A percentile compares a stretch with the other conserved stretches of the same genome.
These are phyloP conservation scores for Agrotis clavis DNA, from an alignment of 2,888 invertebrate species.

Conservation along the genomic window DNA sequence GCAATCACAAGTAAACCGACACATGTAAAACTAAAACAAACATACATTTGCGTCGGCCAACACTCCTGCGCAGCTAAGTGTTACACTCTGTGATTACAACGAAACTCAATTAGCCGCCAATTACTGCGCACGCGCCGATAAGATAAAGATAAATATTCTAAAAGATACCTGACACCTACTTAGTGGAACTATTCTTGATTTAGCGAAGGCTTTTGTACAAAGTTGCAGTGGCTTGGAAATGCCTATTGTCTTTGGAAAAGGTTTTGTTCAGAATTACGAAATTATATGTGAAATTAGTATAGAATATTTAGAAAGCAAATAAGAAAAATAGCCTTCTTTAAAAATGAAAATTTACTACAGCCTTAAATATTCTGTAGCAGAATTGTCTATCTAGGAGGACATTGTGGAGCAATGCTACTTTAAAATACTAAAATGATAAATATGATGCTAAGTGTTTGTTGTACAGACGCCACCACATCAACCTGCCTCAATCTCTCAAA, in stretches of 20 bases:
- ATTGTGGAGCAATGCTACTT: no score
- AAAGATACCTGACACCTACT: slow-evolving; percentile 84
- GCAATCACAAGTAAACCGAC: slow-evolving; percentile 53
- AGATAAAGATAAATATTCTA: slow-evolving; percentile 84
- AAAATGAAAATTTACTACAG: not conserved
- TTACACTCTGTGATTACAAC: slow-evolving; percentile 83
- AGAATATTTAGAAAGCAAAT: no score
- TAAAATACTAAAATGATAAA: no score
- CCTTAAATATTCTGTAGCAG: no score
- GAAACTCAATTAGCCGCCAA: slow-evolving; percentile 88
- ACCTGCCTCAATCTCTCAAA: no score
- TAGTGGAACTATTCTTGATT: slow-evolving; percentile 66
- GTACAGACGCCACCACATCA: no score
- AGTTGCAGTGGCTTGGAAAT: slow-evolving; percentile 26
- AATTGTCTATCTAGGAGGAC: no score
- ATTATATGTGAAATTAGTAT: no score
- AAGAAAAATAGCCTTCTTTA: not conserved
- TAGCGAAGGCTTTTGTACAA: slow-evolving; percentile 31
- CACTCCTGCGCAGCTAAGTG: slow-evolving; percentile 68
- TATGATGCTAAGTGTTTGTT: no score
- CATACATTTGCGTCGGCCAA: slow-evolving; percentile 65
- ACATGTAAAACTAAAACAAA: slow-evolving; percentile 64
- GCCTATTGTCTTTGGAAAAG: not conserved
- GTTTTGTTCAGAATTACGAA: not conserved
- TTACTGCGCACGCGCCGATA: slow-evolving; percentile 80